Evolutionary conservation across 2,888 invertebrate genomes (phyloP).

Genomic region (Acanthacorydalis orientalis): DNA sequence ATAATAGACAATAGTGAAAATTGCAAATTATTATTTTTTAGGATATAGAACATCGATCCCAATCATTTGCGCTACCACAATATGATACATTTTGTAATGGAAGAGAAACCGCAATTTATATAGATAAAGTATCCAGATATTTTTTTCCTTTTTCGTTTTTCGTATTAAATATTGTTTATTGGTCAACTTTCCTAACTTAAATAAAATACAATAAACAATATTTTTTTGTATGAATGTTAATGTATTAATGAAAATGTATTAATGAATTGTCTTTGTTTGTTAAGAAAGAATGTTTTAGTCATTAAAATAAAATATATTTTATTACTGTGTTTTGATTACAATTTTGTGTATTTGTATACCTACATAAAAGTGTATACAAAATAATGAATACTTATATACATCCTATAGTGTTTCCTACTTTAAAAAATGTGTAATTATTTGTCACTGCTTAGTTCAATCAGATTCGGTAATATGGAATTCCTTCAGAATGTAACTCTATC

Average conservation of each 20-base stretch:
- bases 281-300: too few species aligned
- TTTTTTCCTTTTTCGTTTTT: conserved; percentile 84
- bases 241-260: background rate
- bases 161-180: conserved; percentile 77
- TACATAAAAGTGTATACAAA: too few species aligned
- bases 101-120: conserved; percentile 61
- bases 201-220: background rate
- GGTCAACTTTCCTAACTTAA: conserved; percentile 59
- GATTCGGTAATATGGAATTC: too few species aligned
- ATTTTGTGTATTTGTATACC: too few species aligned
- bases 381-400: too few species aligned
- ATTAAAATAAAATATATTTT: too few species aligned
- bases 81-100: conserved; percentile 75
- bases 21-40: conserved; percentile 16
- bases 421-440: too few species aligned
- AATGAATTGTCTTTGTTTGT: background rate
- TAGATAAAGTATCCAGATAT: conserved; percentile 74
- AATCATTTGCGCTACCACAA: conserved; percentile 53
- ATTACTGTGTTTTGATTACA: too few species aligned
- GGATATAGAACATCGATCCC: conserved; percentile 33
- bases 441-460: too few species aligned
- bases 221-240: background rate
- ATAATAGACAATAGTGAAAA: too few species aligned
- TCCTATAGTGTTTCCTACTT: too few species aligned
- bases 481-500: too few species aligned